These are phyloP conservation scores for Lonchura striata DNA, from an alignment of 2,113 vertebrate genomes.

Conservation along the genomic window DNA sequence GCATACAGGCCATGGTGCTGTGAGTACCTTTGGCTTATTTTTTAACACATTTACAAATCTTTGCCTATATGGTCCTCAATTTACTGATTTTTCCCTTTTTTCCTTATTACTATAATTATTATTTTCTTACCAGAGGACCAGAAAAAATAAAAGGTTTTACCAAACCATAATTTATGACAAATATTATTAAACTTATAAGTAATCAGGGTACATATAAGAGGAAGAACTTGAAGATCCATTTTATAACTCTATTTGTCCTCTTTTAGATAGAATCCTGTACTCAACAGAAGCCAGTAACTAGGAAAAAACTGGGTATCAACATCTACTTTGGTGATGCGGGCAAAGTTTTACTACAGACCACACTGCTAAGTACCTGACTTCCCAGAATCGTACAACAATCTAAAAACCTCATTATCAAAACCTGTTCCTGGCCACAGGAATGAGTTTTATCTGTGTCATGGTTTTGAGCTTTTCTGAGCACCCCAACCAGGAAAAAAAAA, in stretches of 20 bases:
- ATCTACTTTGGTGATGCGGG: neutral
- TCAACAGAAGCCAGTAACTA: neutral
- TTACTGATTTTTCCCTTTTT: neutral
- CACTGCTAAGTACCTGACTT: neutral
- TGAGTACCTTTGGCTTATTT: neutral
- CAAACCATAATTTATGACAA: neutral
- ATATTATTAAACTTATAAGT: neutral
- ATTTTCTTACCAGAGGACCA: neutral
- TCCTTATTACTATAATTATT: neutral
- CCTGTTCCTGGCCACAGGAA: neutral
- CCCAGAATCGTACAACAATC: neutral
- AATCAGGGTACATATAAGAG: neutral
- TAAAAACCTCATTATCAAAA: neutral
- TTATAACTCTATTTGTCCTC: neutral
- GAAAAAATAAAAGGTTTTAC: neutral
- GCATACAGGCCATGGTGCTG: neutral
- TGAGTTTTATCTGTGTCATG: fast-evolving
- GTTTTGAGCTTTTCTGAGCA: neutral
- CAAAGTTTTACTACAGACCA: neutral
- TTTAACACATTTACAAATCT: neutral
- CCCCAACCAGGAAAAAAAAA: neutral
- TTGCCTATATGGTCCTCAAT: neutral
- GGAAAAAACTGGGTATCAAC: neutral
- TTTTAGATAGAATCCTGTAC: neutral
- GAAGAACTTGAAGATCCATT: neutral